Evolutionary conservation across 2,113 vertebrate genomes (phyloP).

Genomic region (Lepus europaeus): DNA sequence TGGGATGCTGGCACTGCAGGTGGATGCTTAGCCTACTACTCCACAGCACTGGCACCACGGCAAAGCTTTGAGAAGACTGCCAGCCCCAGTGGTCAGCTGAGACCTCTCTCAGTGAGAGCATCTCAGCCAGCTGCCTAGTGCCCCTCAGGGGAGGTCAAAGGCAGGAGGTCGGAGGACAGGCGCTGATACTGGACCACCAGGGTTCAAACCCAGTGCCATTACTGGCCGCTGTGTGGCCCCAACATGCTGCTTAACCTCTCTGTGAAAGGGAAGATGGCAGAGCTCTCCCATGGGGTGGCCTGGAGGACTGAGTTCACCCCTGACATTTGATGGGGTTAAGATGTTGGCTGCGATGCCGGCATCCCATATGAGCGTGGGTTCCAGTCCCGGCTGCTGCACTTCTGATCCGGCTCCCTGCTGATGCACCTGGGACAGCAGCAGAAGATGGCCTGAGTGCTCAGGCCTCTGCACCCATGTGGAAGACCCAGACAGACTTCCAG

Average conservation of each 20-base stretch:
- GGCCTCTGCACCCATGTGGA: too few relatives aligned
- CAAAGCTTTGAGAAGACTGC: not conserved
- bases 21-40: too few relatives aligned
- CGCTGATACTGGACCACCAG: accelerated
- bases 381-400: too few relatives aligned
- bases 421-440: too few relatives aligned
- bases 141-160: not conserved
- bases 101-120: not conserved
- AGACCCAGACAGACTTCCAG: too few relatives aligned
- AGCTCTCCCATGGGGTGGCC: not conserved
- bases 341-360: too few relatives aligned
- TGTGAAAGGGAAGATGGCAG: not conserved
- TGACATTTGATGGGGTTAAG: not conserved
- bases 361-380: too few relatives aligned
- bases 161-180: not conserved
- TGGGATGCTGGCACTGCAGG: too few relatives aligned
- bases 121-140: too few relatives aligned
- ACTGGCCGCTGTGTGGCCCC: not conserved
- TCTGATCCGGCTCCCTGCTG: too few relatives aligned
- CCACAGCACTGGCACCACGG: too few relatives aligned
- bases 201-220: not conserved
- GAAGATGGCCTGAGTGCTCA: too few relatives aligned
- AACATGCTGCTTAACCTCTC: not conserved
- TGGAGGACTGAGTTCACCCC: not conserved
- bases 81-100: not conserved